A percentile compares a stretch with the other conserved stretches of the same genome.
These are phyloP conservation scores for Oxyura jamaicensis DNA, from an alignment of 2,113 vertebrate genomes.

Conservation along the genomic window DNA sequence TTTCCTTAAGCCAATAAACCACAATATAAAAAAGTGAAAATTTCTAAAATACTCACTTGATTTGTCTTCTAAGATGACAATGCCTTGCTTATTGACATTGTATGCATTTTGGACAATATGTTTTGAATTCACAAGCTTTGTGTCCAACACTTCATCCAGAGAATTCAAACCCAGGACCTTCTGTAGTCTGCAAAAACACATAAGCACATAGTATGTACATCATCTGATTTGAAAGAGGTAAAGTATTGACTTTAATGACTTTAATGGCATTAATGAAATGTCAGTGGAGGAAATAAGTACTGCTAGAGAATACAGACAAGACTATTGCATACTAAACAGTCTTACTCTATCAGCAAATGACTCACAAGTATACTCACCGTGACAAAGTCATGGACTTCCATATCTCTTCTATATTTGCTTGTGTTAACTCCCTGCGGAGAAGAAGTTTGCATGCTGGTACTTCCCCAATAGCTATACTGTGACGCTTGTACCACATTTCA, in stretches of 20 bases:
- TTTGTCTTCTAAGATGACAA: slow-evolving; percentile 84
- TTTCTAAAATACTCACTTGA: slow-evolving; percentile 77
- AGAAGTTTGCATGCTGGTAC: slow-evolving; percentile 80
- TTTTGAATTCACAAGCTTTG: slow-evolving; percentile 80
- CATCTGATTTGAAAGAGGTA: neutral
- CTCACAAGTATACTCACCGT: slow-evolving; percentile 67
- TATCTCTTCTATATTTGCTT: slow-evolving; percentile 83
- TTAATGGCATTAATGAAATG: neutral
- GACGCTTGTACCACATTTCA: slow-evolving; percentile 86
- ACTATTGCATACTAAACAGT: neutral
- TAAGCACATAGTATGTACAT: neutral
- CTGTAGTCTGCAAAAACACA: slow-evolving; percentile 79
- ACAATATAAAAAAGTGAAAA: neutral
- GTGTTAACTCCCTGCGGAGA: slow-evolving; percentile 77
- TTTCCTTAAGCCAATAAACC: neutral
- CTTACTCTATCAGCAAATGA: neutral
- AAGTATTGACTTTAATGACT: too few relatives aligned
- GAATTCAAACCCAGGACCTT: slow-evolving; percentile 83
- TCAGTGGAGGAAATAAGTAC: neutral
- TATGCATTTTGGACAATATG: slow-evolving; percentile 85
- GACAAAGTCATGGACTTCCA: slow-evolving; percentile 85
- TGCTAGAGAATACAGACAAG: neutral
- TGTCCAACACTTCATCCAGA: slow-evolving; percentile 82
- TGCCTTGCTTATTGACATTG: slow-evolving; percentile 84
- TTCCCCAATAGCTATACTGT: slow-evolving; percentile 89